phyloP scores from a whole-genome alignment of 1,140 invertebrate species.

The Megalopta genalis region DNA sequence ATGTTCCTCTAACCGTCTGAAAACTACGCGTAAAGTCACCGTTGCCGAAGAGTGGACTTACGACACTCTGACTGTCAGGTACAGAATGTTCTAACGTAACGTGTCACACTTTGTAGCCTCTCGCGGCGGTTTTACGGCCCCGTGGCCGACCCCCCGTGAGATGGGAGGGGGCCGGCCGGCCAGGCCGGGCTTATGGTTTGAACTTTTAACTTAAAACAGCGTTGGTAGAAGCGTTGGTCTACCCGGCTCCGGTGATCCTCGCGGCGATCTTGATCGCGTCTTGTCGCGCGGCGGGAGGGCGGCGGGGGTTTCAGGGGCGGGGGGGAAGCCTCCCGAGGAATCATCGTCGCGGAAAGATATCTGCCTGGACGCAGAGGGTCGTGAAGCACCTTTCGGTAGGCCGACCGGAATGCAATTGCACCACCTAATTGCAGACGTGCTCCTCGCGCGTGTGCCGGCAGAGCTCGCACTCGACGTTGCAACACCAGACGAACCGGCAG shows the following conservation, averaged over 20 bases:
- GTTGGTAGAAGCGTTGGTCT: slow-evolving; percentile 23
- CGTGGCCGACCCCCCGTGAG: not conserved
- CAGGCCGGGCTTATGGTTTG: not conserved
- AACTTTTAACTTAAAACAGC: slow-evolving; percentile 13
- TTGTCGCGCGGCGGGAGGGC: not conserved
- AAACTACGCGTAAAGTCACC: slow-evolving; percentile 14
- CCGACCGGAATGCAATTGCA: slow-evolving; percentile 49
- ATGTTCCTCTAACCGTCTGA: not conserved
- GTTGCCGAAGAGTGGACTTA: slow-evolving; percentile 42
- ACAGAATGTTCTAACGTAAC: slow-evolving; percentile 48
- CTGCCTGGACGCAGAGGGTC: slow-evolving; percentile 25
- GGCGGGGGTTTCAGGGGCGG: not conserved
- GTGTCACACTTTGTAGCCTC: slow-evolving; percentile 57
- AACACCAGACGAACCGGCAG: slow-evolving; percentile 97
- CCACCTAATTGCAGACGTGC: slow-evolving; percentile 90
- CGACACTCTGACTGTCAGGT: slow-evolving; percentile 50
- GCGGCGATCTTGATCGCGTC: not conserved
- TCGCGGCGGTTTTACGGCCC: slow-evolving; percentile 45
- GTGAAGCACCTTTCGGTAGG: slow-evolving; percentile 53
- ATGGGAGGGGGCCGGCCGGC: not conserved
- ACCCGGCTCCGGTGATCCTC: not conserved
- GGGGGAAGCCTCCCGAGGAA: not conserved
- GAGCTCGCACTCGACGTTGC: slow-evolving; percentile 91
- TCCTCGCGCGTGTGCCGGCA: slow-evolving; percentile 90
- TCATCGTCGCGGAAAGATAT: not conserved